Conservation (phyloP, 1,140 invertebrate species). For the Mizuhopecten yessoensis region DNA sequence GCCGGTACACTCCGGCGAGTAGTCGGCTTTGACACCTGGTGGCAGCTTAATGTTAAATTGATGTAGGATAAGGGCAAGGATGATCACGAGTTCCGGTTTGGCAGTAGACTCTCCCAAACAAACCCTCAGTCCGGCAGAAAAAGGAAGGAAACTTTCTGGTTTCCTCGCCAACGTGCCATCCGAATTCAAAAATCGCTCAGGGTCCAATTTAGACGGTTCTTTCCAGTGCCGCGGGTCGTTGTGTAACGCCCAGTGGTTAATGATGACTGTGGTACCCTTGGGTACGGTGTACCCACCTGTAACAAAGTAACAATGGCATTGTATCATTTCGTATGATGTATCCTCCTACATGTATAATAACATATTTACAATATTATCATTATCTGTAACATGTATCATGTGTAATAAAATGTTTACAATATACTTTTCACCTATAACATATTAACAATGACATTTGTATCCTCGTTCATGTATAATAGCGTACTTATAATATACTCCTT, state of each 20-base stretch:
- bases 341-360: background rate
- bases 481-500: background rate
- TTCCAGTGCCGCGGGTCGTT: slow-evolving; percentile 89
- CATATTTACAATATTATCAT: too few relatives aligned
- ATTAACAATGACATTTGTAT: too few relatives aligned
- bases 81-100: slow-evolving; percentile 45
- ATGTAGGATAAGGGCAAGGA: slow-evolving; percentile 52
- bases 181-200: slow-evolving; percentile 85
- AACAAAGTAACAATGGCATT: background rate
- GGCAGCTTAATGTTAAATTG: slow-evolving; percentile 50
- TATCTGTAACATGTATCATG: too few relatives aligned
- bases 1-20: background rate
- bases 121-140: slow-evolving; percentile 60
- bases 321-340: background rate
- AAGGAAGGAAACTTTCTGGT: slow-evolving; percentile 63
- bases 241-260: slow-evolving; percentile 91
- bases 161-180: slow-evolving; percentile 70
- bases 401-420: too few relatives aligned
- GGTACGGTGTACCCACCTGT: slow-evolving; percentile 85
- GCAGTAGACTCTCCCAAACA: slow-evolving; percentile 60
- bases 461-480: too few relatives aligned
- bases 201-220: slow-evolving; percentile 90
- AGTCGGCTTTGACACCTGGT: background rate
- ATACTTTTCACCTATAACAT: too few relatives aligned
- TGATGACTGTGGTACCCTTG: slow-evolving; percentile 91